These are phyloP conservation scores for Brevipalpus yothersi DNA, from an alignment of 1,140 invertebrate species.

Conservation along the genomic window DNA sequence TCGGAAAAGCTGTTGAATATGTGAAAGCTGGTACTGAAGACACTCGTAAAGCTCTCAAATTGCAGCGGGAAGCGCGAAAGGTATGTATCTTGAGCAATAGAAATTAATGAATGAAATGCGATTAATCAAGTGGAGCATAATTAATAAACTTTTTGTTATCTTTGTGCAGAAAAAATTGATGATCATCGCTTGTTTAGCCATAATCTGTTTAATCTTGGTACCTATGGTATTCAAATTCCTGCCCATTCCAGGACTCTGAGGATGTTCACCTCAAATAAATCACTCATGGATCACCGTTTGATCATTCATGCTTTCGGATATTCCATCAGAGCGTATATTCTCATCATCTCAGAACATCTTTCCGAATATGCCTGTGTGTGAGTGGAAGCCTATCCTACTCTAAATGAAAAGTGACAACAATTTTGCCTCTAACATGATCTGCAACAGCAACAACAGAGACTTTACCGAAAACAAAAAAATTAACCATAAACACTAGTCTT, in stretches of 20 bases:
- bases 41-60: constrained; percentile 98
- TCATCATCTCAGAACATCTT: background rate
- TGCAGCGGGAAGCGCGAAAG: constrained; percentile 86
- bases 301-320: background rate
- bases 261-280: background rate
- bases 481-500: too few species aligned
- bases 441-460: background rate
- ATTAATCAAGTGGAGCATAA: background rate
- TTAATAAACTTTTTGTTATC: background rate
- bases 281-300: background rate
- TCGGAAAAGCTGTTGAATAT: constrained; percentile 96
- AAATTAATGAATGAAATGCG: background rate
- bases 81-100: background rate
- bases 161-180: constrained; percentile 3
- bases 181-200: constrained; percentile 3
- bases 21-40: constrained; percentile 97
- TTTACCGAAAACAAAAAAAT: background rate
- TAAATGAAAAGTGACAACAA: background rate
- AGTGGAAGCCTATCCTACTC: background rate
- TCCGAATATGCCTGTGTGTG: background rate
- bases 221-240: constrained; percentile 1
- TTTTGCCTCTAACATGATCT: background rate
- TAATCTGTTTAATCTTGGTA: background rate
- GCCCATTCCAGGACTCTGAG: background rate
- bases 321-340: background rate